Evolutionary conservation across 2,797 vertebrate species (phyloP).

Genomic region (Enteromius radiatus): DNA sequence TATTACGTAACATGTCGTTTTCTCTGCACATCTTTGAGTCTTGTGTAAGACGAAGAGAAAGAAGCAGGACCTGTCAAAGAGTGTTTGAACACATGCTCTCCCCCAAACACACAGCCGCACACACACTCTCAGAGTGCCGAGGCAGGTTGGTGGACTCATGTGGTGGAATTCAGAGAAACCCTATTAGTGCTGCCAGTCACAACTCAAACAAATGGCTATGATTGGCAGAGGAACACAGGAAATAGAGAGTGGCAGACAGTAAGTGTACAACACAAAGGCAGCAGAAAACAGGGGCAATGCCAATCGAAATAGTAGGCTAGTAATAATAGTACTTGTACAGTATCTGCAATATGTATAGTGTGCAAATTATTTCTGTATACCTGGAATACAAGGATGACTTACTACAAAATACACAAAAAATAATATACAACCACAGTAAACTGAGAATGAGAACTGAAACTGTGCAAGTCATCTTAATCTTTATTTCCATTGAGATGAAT

Average conservation of each 20-base stretch:
- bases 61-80: conserved; percentile 35
- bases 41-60: conserved; percentile 36
- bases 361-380: not conserved
- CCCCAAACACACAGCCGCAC: not conserved
- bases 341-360: not conserved
- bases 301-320: not conserved
- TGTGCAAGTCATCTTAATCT: not conserved
- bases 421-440: not conserved
- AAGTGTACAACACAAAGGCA: not conserved
- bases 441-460: not conserved
- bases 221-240: conserved; percentile 5
- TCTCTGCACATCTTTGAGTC: conserved; percentile 25
- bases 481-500: not conserved
- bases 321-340: not conserved
- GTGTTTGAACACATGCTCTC: conserved; percentile 30
- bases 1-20: conserved; percentile 45
- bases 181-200: conserved; percentile 52
- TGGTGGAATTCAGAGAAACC: conserved; percentile 38
- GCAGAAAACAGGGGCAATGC: not conserved
- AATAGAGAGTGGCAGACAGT: not conserved
- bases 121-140: conserved; percentile 1
- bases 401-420: not conserved
- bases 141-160: too few species aligned
- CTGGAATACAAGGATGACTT: not conserved
- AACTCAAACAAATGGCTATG: conserved; percentile 21